Evolutionary conservation across 1,140 invertebrate genomes (phyloP).

Genomic region (Apis cerana): DNA sequence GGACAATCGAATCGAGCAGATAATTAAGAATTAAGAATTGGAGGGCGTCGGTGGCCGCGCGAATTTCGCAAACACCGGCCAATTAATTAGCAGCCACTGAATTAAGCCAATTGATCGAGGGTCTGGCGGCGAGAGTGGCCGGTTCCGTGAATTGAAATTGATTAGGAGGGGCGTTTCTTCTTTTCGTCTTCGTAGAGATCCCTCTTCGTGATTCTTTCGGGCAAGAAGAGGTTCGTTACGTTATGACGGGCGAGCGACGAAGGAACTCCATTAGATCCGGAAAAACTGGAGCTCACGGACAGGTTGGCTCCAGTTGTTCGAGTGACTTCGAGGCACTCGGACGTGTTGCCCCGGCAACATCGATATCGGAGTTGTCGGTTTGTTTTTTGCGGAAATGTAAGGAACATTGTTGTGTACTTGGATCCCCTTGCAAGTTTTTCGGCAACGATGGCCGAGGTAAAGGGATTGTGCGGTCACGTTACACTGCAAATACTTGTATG

Average conservation of each 20-base stretch:
- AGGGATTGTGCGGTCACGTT: background rate
- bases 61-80: slow-evolving; percentile 37
- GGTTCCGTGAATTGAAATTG: slow-evolving; percentile 44
- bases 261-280: slow-evolving; percentile 45
- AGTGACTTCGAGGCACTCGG: background rate
- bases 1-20: no score
- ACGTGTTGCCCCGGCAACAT: background rate
- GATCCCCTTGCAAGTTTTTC: background rate
- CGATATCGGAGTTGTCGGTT: background rate
- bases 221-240: slow-evolving; percentile 16
- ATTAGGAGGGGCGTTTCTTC: slow-evolving; percentile 37
- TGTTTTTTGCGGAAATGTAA: background rate
- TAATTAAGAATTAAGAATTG: slow-evolving; percentile 27
- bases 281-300: slow-evolving; percentile 8
- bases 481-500: no score
- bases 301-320: background rate
- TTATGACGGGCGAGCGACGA: slow-evolving; percentile 30
- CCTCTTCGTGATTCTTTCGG: background rate
- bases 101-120: slow-evolving; percentile 42
- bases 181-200: background rate
- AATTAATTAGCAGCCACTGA: slow-evolving; percentile 10
- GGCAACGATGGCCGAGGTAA: background rate
- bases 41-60: background rate
- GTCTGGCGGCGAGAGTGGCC: background rate
- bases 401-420: slow-evolving; percentile 8